Percentiles rank a stretch among this genome's conserved stretches.
Conservation (phyloP, 2,113 vertebrate genomes). For the Crocuta crocuta region DNA sequence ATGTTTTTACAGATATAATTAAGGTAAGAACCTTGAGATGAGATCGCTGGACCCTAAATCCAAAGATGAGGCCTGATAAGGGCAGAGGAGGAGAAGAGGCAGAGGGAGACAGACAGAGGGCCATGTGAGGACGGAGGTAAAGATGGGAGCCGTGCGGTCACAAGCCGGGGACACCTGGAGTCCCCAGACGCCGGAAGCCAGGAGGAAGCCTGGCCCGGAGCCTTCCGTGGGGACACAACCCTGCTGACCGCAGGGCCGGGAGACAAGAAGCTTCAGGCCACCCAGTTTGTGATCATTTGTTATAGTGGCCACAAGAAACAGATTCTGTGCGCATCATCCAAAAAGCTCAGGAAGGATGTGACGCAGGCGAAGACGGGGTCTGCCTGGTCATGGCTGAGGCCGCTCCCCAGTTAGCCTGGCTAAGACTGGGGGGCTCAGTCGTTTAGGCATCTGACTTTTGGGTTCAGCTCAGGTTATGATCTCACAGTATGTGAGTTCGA, state of each 20-base stretch:
- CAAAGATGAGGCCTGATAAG: neutral
- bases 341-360: neutral
- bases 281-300: neutral
- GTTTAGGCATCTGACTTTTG: too few species aligned
- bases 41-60: neutral
- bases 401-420: neutral
- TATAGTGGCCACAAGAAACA: too few species aligned
- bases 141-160: neutral
- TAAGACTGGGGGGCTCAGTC: too few species aligned
- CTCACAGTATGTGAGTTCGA: too few species aligned
- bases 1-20: neutral
- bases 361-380: neutral
- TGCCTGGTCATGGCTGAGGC: too few species aligned
- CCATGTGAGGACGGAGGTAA: accelerated
- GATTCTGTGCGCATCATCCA: neutral
- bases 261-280: neutral
- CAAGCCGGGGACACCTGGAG: too few species aligned
- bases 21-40: neutral
- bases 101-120: neutral
- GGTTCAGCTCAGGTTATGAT: too few species aligned
- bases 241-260: neutral
- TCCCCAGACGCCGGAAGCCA: neutral
- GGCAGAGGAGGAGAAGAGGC: neutral
- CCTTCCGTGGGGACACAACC: neutral
- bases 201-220: neutral